Evolutionary conservation across 2,113 vertebrate genomes (phyloP).

Genomic region (Empidonax alnorum): DNA sequence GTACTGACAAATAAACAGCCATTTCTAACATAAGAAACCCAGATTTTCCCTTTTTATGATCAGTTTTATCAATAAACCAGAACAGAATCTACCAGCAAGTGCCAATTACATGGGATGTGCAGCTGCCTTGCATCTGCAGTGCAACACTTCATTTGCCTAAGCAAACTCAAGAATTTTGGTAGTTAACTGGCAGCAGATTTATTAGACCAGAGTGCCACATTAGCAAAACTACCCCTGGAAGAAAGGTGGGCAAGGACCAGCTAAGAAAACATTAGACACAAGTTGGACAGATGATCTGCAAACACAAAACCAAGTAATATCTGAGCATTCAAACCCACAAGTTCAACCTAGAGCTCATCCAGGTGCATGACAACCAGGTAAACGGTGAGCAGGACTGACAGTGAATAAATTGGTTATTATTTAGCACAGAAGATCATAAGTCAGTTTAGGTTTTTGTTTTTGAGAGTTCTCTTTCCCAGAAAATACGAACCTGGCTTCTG

Average conservation of each 20-base stretch:
- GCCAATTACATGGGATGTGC: not conserved
- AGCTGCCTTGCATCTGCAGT: constrained; percentile 27
- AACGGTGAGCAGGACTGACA: not conserved
- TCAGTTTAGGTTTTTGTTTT: not conserved
- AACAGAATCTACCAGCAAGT: not conserved
- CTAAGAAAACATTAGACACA: not conserved
- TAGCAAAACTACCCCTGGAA: not conserved
- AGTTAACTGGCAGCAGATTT: not conserved
- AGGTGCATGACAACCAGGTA: not conserved
- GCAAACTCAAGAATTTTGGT: not conserved
- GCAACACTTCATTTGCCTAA: constrained; percentile 13
- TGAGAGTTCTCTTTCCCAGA: not conserved
- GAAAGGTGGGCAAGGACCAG: not conserved
- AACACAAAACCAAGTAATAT: not conserved
- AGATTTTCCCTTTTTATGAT: not conserved
- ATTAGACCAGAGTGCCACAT: not conserved
- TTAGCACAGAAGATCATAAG: not conserved
- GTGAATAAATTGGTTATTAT: not conserved
- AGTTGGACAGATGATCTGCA: not conserved
- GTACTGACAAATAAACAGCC: not conserved
- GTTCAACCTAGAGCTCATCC: not conserved
- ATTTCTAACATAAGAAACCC: not conserved
- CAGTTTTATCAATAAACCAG: not conserved
- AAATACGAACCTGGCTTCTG: constrained; percentile 1
- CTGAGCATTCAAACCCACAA: not conserved